Conservation (phyloP, 2,888 invertebrate species). For the Erebia epiphron region DNA sequence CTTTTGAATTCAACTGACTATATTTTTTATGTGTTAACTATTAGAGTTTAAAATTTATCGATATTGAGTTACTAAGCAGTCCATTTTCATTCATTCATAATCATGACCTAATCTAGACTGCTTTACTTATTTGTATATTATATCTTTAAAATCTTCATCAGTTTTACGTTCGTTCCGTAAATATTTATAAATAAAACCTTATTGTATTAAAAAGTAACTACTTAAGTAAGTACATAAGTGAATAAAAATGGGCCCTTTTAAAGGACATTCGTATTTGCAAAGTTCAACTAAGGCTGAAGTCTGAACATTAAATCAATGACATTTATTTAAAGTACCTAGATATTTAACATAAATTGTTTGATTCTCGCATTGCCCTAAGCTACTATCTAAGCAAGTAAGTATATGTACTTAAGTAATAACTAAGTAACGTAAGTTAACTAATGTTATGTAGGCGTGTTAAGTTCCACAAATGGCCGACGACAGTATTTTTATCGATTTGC, state of each 20-base stretch:
- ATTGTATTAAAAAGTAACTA: too few species aligned
- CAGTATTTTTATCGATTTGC: conserved; percentile 48
- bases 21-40: background rate
- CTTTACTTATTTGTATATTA: background rate
- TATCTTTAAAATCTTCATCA: too few species aligned
- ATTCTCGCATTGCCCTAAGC: background rate
- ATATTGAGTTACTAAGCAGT: background rate
- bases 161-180: too few species aligned
- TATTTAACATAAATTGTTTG: background rate
- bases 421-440: conserved; percentile 4
- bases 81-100: background rate
- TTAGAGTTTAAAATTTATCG: background rate
- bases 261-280: background rate
- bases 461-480: conserved; percentile 40
- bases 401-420: background rate
- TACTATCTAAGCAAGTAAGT: background rate
- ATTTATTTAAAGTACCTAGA: background rate
- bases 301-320: conserved; percentile 2
- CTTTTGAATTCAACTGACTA: background rate
- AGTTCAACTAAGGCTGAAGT: background rate
- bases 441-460: conserved; percentile 9
- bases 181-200: too few species aligned
- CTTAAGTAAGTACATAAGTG: too few species aligned
- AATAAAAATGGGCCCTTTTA: conserved; percentile 7
- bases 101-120: background rate